Conservation (phyloP, 1,140 invertebrate species). For the Mamestra configurata region DNA sequence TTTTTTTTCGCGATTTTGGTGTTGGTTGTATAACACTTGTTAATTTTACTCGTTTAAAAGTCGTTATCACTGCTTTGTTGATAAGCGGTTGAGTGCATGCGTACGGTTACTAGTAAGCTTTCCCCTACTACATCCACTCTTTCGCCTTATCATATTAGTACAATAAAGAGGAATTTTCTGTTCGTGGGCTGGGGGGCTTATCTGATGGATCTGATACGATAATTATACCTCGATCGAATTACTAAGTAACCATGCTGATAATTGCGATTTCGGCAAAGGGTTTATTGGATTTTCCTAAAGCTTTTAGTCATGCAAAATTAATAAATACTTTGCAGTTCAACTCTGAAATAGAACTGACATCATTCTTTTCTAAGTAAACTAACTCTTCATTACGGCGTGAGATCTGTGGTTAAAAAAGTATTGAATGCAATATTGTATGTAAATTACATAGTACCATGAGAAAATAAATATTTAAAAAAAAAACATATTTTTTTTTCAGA, state of each 20-base stretch:
- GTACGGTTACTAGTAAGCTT: no score
- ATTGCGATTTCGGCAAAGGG: background rate
- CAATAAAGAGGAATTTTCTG: slow-evolving; percentile 7
- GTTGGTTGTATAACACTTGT: background rate
- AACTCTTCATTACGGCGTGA: no score
- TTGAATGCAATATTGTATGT: no score
- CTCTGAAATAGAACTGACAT: background rate
- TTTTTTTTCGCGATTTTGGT: background rate
- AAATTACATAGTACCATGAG: no score
- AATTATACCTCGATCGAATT: background rate
- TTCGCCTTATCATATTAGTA: background rate
- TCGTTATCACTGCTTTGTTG: background rate
- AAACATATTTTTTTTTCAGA: slow-evolving; percentile 87
- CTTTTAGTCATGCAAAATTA: background rate
- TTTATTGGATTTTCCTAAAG: background rate
- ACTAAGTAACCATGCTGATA: background rate
- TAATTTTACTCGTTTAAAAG: background rate
- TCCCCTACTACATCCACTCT: background rate
- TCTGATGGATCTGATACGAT: slow-evolving; percentile 15
- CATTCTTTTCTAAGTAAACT: no score
- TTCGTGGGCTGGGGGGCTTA: slow-evolving; percentile 4
- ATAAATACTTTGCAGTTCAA: background rate
- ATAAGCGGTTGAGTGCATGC: background rate
- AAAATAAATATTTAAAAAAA: no score
- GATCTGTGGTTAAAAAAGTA: no score